Conservation (phyloP, 2,888 invertebrate genomes). For the Tetragonula carbonaria region DNA sequence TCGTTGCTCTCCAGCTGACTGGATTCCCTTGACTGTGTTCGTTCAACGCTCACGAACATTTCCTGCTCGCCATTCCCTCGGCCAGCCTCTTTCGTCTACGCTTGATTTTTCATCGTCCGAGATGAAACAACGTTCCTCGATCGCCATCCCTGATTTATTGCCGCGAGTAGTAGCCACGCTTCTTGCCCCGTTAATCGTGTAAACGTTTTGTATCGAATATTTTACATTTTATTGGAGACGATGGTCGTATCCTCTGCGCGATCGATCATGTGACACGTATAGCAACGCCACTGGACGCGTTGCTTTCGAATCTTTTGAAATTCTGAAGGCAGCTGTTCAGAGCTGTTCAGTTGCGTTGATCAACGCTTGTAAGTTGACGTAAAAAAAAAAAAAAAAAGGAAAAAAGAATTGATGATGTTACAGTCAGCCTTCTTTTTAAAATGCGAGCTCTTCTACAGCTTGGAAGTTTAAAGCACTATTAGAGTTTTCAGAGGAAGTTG, state of each 20-base stretch:
- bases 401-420: too few relatives aligned
- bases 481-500: too few relatives aligned
- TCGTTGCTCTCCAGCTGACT: constrained; percentile 42
- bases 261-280: neutral
- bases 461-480: too few relatives aligned
- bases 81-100: neutral
- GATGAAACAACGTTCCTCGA: neutral
- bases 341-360: too few relatives aligned
- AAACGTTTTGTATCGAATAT: neutral
- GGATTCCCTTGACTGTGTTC: constrained; percentile 7
- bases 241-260: too few relatives aligned
- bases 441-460: too few relatives aligned
- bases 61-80: constrained; percentile 15
- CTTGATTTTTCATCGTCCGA: neutral
- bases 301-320: too few relatives aligned
- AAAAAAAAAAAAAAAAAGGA: too few relatives aligned
- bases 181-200: neutral
- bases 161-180: neutral
- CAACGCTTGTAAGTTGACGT: too few relatives aligned
- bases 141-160: neutral
- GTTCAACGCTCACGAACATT: constrained; percentile 20
- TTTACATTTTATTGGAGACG: neutral
- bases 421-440: too few relatives aligned
- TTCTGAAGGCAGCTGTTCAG: too few relatives aligned
- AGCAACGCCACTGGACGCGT: neutral